Conservation (phyloP, 2,888 invertebrate genomes). For the Chymomyza fuscimana region DNA sequence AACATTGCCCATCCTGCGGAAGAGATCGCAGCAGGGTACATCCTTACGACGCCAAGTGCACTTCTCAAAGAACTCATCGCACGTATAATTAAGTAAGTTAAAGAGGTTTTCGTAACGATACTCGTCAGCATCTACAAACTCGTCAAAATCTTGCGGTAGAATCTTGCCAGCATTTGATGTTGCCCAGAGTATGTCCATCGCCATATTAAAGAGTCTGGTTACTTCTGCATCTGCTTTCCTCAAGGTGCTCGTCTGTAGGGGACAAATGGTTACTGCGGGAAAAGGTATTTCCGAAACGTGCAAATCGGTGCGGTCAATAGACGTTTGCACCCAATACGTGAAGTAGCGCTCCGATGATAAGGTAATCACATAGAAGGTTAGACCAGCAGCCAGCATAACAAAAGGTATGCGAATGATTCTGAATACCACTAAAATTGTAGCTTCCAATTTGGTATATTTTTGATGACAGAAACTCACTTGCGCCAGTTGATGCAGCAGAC, state of each 20-base stretch:
- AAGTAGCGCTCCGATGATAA: constrained; percentile 67
- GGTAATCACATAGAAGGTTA: constrained; percentile 57
- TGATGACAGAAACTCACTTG: not conserved
- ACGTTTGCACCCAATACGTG: constrained; percentile 68
- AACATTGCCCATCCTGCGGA: constrained; percentile 29
- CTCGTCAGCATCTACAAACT: constrained; percentile 25
- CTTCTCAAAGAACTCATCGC: constrained; percentile 51
- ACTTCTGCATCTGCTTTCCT: not conserved
- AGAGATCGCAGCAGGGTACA: constrained; percentile 59
- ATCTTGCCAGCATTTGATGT: not conserved
- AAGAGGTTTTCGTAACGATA: constrained; percentile 14
- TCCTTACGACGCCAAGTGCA: constrained; percentile 58
- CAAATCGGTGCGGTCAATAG: constrained; percentile 70
- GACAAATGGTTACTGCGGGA: constrained; percentile 69
- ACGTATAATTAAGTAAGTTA: constrained; percentile 31
- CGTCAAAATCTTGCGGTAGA: not conserved
- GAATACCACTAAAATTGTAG: not conserved
- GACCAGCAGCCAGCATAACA: constrained; percentile 31
- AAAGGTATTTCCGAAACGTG: constrained; percentile 72
- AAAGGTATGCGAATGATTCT: constrained; percentile 46
- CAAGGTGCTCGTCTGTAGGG: constrained; percentile 33
- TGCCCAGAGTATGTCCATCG: constrained; percentile 37
- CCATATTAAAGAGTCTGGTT: constrained; percentile 32
- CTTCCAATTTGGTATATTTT: not conserved
- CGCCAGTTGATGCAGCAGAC: not conserved